phyloP scores from a whole-genome alignment of 2,888 invertebrate species.

The Cantharis rufa region DNA sequence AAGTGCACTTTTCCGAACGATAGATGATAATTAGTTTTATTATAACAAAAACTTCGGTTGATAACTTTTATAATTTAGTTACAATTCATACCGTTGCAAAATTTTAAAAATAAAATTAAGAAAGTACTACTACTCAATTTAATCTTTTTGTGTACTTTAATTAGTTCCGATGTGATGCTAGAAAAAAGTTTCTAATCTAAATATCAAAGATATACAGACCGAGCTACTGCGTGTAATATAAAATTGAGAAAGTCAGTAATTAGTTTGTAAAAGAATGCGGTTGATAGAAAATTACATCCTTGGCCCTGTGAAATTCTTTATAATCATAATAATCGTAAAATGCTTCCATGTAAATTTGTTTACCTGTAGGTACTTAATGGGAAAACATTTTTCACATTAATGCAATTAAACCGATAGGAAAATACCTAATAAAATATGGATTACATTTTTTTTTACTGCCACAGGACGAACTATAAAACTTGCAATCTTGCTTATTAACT shows the following conservation, averaged over 20 bases:
- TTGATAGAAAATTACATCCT: conserved; percentile 26
- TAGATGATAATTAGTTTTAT: background rate
- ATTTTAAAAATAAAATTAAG: background rate
- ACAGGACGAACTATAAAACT: background rate
- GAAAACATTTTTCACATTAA: background rate
- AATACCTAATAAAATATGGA: background rate
- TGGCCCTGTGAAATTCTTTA: conserved; percentile 19
- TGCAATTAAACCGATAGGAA: background rate
- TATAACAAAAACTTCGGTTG: background rate
- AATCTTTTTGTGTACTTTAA: background rate
- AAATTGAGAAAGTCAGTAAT: conserved; percentile 29
- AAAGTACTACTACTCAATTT: background rate
- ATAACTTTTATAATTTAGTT: conserved; percentile 1
- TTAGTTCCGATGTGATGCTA: conserved; percentile 5
- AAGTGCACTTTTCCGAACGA: too few species aligned
- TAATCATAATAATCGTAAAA: background rate
- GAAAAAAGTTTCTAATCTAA: conserved; percentile 30
- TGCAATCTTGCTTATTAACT: background rate
- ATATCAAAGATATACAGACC: conserved; percentile 28
- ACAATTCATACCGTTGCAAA: conserved; percentile 10
- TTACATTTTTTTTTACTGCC: background rate
- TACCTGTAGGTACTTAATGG: background rate
- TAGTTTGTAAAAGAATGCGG: conserved; percentile 23
- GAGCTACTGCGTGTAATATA: conserved; percentile 22
- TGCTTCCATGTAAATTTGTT: background rate